Conservation (phyloP, 2,888 invertebrate species). For the Seira ritae region DNA sequence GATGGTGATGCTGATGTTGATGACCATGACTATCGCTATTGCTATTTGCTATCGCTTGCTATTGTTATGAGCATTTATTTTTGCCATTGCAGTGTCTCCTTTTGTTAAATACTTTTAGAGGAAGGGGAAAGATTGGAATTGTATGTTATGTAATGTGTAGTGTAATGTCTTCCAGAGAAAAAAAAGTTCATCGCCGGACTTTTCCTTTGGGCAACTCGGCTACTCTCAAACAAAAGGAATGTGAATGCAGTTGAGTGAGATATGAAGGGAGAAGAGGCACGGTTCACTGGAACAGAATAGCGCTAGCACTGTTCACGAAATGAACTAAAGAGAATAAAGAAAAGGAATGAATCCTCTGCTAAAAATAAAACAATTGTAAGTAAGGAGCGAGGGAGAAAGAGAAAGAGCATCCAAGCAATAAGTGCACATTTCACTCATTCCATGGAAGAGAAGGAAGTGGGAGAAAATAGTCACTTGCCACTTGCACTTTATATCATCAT, state of each 20-base stretch:
- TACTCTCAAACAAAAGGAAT: constrained; percentile 38
- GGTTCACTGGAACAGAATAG: not conserved
- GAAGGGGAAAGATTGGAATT: not conserved
- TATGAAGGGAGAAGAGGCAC: constrained; percentile 22
- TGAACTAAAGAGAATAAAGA: not conserved
- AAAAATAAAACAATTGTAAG: too few relatives aligned
- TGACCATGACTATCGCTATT: not conserved
- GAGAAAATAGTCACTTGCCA: not conserved
- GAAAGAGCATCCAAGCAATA: constrained; percentile 23
- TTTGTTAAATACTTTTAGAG: constrained; percentile 1
- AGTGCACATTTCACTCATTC: constrained; percentile 42
- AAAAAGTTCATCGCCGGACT: constrained; percentile 20
- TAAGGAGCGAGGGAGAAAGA: not conserved
- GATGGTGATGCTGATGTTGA: not conserved
- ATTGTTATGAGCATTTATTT: too few relatives aligned
- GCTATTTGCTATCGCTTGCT: too few relatives aligned
- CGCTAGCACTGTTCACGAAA: constrained; percentile 9
- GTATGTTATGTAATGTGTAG: not conserved
- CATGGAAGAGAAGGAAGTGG: constrained; percentile 2
- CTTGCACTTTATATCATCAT: too few relatives aligned
- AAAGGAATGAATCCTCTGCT: not conserved
- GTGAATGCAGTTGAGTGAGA: constrained; percentile 44
- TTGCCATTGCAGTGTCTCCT: not conserved
- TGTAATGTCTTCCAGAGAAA: not conserved
- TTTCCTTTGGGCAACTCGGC: constrained; percentile 22